Base-by-base conservation (phyloP, 1,140 invertebrate species). In the Bombus terrestris region DNA sequence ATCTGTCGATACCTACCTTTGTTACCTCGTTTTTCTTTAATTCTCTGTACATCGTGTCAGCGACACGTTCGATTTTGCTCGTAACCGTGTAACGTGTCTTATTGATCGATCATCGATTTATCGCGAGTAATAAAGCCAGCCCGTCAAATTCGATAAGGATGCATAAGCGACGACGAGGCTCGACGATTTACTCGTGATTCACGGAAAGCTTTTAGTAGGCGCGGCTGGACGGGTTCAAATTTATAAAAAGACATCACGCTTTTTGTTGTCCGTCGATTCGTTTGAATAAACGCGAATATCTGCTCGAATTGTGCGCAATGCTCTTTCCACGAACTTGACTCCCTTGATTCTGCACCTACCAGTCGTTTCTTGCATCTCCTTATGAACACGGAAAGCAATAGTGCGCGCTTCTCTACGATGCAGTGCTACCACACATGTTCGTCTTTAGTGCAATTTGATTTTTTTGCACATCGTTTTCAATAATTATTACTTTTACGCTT, bases 351-450 rank as follows among this genome's bases (percentile, higher is more conserved):
- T 76, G 37, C 72, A 73, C 78, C 53, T 82, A 81, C 66, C 35
- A 39, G 75, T 80, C 25, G 53, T 47, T 76, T 72, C 18, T 86
- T 39, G 71, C 22, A 5, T 25, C 43, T 75, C 64, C 41, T 82
- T 69, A 85, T 77, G 79, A 86, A 90, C 89, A 90, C 80, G 88
- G 62, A 90, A 92, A 92, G 87, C 91, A 82, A 66, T 87, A 64
- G 80, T 89, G 83, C 83, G 75, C 83, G 47, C 59, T 89, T 64
- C 57, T 77, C 57, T 84, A 73, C 72, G 59, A 77, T 41, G 73
- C 72, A 47, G 81, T 87, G 73, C 79, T 88, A 64, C 71, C 59
- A 83, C 41, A 80, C 71, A 77, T 68, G 81, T 81, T 75, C 53
- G 25, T 69, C 18, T 68, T 68, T 25, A 13, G 57, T 73, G 35